Base-by-base conservation (phyloP, 2,888 invertebrate species). In the Drosophila hamatofila region DNA sequence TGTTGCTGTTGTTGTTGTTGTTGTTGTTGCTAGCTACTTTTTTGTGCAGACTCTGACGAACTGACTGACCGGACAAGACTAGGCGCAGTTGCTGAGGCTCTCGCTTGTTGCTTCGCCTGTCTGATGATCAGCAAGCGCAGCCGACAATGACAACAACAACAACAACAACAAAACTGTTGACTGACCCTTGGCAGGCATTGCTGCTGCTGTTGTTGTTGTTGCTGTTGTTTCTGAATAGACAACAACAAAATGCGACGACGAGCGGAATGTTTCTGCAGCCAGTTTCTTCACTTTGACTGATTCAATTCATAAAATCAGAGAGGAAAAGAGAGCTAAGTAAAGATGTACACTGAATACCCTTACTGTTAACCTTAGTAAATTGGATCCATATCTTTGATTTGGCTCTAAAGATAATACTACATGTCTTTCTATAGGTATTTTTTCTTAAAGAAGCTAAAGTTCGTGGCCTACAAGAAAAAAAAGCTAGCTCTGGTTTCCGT, bases 301-400 rank as follows among this genome's bases (percentile, higher is more conserved):
- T 90, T 89, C 82, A 90, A 91, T 89, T 90, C 91, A 89, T 89
- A 85, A 89, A 89, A 69, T 69, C 69, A 21, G 69, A 39, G 27
- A 12, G 39, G 30, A 25, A 37, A 68, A 7, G 30, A 16, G 18
- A 11, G 0, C 30, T 4, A 0, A 21, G 56, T 16, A 27, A 2
- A 14, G 37, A 46, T 18, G 37, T 2, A 9, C 0, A 6, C 1
- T 4, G 18, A 48, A 66, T 66, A 27, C 69, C 33, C 68, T 30
- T 30, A n/a, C n/a, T n/a, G n/a, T n/a, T n/a, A n/a, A n/a, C n/a
- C n/a, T n/a, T n/a, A n/a, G n/a, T n/a, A n/a, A n/a, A n/a, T n/a
- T n/a, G n/a, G n/a, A n/a, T n/a, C n/a, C n/a, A n/a, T n/a, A n/a
- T n/a, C n/a, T n/a, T n/a, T n/a, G n/a, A n/a, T n/a, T n/a, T n/a